Conservation (phyloP, 2,797 vertebrate species). For the Phoeniculus purpureus region DNA sequence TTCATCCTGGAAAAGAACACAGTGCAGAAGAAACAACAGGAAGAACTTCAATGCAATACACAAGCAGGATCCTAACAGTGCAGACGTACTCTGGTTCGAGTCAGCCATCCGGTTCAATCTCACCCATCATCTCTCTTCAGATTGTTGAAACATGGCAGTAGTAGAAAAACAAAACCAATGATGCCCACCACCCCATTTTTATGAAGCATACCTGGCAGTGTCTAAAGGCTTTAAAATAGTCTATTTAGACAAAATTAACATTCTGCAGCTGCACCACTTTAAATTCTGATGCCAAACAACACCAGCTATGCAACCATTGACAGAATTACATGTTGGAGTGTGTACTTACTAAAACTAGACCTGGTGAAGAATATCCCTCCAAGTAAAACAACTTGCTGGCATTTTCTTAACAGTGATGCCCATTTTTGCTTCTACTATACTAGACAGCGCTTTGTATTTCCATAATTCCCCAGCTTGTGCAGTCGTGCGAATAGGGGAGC, state of each 20-base stretch:
- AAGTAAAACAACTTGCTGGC: conserved; percentile 38
- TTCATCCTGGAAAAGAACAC: conserved; percentile 15
- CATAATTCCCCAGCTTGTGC: neutral
- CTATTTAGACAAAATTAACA: conserved; percentile 53
- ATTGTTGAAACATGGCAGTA: neutral
- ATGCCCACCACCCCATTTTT: neutral
- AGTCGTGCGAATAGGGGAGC: neutral
- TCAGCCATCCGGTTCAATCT: no score
- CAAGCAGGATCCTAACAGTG: neutral
- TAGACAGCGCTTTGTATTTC: conserved; percentile 18
- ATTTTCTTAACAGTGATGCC: neutral
- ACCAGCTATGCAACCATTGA: conserved; percentile 53
- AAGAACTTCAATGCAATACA: neutral
- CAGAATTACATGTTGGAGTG: conserved; percentile 53
- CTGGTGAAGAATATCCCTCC: conserved; percentile 31
- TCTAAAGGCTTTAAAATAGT: neutral
- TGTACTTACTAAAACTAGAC: conserved; percentile 57
- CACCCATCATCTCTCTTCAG: neutral
- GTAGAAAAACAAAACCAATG: neutral
- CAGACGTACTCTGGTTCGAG: neutral
- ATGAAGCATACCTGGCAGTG: neutral
- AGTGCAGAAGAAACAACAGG: neutral
- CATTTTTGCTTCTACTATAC: neutral
- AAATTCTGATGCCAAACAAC: conserved; percentile 54
- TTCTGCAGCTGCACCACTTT: neutral